Evolutionary conservation across 1,140 invertebrate species (phyloP), one percentile per base, ranked within the genome.

Genomic region (Asbolus verrucosus): DNA sequence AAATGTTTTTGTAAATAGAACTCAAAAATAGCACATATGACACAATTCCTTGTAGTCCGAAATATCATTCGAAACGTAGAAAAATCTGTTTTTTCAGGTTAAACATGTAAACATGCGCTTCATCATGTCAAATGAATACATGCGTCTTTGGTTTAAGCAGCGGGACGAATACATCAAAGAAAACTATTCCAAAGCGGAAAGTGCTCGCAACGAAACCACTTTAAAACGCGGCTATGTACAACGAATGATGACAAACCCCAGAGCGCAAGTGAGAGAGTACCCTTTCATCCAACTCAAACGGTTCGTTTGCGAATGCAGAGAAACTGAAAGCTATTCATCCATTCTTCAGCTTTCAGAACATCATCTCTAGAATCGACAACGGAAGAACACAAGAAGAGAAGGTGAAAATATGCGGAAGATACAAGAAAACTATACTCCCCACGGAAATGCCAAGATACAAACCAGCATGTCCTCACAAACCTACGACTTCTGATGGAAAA

Each of bases 91-190:
- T 11, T 11, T 2, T 36, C 38, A 72, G 72, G 69, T n/a, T 4
- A 63, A 69, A 62, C 39, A 39, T 15, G 59, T 70, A n/a, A 46
- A 74, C 54, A 76, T 79, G 60, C 24, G 41, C 11, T 76, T 73
- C 38, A 54, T 79, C 33, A 67, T 79, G 62, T 75, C 71, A 14
- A 75, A 77, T 30, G 77, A 78, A 59, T 80, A 80, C 43, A 72
- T 75, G 70, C 68, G 78, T 30, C 72, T 73, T 15, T 80, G 78
- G 78, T 78, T 80, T 27, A 76, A 75, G 30, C 76, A n/a, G n/a
- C n/a, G n/a, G n/a, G n/a, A n/a, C n/a, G n/a, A n/a, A n/a, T n/a
- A n/a, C n/a, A n/a, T n/a, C n/a, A n/a, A n/a, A n/a, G 81, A 77
- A 5, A 73, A 71, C 6, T 78, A 76, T 33, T 72, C 73, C 31